Evolutionary conservation across 2,113 vertebrate genomes (phyloP).

Genomic region (Dicaeum eximium): DNA sequence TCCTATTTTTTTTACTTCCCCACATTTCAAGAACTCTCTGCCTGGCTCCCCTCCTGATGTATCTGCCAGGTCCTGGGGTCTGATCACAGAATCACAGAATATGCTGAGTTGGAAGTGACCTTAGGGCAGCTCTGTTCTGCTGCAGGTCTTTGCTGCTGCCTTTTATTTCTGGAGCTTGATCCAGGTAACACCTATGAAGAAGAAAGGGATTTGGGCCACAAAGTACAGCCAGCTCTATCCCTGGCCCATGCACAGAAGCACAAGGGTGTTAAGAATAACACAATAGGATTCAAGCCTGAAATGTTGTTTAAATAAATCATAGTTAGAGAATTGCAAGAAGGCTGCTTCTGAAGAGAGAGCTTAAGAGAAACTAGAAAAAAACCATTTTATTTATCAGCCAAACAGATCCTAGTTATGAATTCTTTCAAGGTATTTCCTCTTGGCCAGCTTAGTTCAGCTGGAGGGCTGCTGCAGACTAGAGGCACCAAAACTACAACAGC

Average conservation of each 20-base stretch:
- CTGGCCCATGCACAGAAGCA: background rate
- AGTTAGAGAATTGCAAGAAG: background rate
- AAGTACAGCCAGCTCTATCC: background rate
- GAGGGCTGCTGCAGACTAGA: background rate
- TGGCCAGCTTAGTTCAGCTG: background rate
- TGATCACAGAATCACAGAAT: background rate
- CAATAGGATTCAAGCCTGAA: background rate
- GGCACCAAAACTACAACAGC: background rate
- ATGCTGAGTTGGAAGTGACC: background rate
- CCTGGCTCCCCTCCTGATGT: background rate
- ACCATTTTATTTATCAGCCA: background rate
- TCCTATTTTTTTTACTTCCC: background rate
- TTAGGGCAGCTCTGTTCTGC: background rate
- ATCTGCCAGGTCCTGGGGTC: background rate
- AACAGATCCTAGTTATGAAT: background rate
- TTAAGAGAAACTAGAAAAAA: background rate
- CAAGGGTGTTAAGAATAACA: background rate
- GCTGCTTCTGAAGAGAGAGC: background rate
- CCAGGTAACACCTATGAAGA: background rate
- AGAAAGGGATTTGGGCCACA: background rate
- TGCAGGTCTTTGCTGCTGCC: background rate
- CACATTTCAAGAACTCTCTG: fast-evolving
- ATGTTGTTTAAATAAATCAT: background rate
- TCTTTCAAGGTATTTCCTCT: background rate
- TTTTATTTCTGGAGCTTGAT: background rate